Evolutionary conservation across 2,888 invertebrate genomes (phyloP).

Genomic region (Lagria hirta): DNA sequence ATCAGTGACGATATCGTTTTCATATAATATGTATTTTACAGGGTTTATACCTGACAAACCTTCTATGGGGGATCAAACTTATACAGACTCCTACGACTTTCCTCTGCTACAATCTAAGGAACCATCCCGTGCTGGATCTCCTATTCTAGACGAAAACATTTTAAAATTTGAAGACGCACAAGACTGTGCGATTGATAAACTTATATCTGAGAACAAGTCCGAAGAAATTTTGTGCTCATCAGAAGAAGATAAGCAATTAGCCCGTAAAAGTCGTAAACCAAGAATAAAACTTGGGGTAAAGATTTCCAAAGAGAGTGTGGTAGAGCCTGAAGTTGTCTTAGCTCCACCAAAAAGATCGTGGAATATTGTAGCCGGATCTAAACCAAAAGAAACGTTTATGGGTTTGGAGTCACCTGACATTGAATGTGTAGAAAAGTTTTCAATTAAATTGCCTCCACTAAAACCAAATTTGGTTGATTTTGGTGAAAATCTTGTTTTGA

Average conservation of each 20-base stretch:
- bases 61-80: conserved; percentile 5
- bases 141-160: conserved; percentile 9
- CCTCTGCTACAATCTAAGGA: conserved; percentile 35
- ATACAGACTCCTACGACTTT: conserved; percentile 31
- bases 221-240: conserved; percentile 20
- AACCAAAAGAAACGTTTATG: conserved; percentile 35
- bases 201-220: conserved; percentile 25
- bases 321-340: conserved; percentile 13
- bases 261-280: conserved; percentile 48
- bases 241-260: conserved; percentile 36
- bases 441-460: conserved; percentile 32
- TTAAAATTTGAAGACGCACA: conserved; percentile 39
- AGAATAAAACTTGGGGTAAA: conserved; percentile 52
- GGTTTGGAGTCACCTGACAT: conserved; percentile 29
- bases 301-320: conserved; percentile 38
- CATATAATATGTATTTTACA: too few species aligned
- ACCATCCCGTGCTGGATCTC: conserved; percentile 6
- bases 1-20: too few species aligned
- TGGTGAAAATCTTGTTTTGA: conserved; percentile 31
- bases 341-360: conserved; percentile 55
- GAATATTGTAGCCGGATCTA: conserved; percentile 58
- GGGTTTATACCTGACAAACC: conserved; percentile 1
- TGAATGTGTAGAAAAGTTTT: conserved; percentile 35
- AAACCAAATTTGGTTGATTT: conserved; percentile 39
- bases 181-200: conserved; percentile 31